Evolutionary conservation across 2,797 vertebrate genomes (phyloP), one percentile per base, ranked within the genome.

Genomic region (Artibeus lituratus): DNA sequence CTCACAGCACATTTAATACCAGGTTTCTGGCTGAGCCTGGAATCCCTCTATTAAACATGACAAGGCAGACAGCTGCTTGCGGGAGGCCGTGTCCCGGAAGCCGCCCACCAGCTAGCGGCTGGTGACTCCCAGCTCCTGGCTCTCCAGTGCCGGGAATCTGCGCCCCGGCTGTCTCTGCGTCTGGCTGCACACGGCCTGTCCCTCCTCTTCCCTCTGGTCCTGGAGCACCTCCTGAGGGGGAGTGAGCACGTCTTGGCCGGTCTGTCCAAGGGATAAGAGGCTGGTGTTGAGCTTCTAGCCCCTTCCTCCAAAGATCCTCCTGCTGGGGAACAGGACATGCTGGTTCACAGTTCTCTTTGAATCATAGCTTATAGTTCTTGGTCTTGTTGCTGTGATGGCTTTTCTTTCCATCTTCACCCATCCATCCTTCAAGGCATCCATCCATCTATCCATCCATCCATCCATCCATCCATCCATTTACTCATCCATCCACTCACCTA

Each of bases 31-130:
- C 83, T 29, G 37, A 42, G 82, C 65, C 53, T 10, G 26, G 10
- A 78, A 90, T 7, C 78, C 69, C 14, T 18, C 82, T 77, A 49
- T 92, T 87, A 70, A 59, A 37, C 35, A 44, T 87, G 85, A 94
- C 55, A 26, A 74, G 76, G 72, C 47, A 26, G 22, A 73, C 0
- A 0, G 19, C 51, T 82, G 59, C 77, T n/a, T 7, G 29, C 0
- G 0, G 86, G 51, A 15, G 14, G 53, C 44, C 0, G 0, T 15
- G 69, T 37, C 67, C 49, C 1, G 0, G 55, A 55, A 49, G 37
- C 82, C 51, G 2, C 9, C 42, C 0, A 0, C 51, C 32, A 55
- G 67, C 88, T 70, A 26, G 55, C 55, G 24, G 55, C 80, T 1
- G 10, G 0, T 5, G 55, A n/a, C 24, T 26, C 37, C 35, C 0